Evolutionary conservation across 1,140 invertebrate genomes (phyloP).

Genomic region (Yoshiicerus persimilis): DNA sequence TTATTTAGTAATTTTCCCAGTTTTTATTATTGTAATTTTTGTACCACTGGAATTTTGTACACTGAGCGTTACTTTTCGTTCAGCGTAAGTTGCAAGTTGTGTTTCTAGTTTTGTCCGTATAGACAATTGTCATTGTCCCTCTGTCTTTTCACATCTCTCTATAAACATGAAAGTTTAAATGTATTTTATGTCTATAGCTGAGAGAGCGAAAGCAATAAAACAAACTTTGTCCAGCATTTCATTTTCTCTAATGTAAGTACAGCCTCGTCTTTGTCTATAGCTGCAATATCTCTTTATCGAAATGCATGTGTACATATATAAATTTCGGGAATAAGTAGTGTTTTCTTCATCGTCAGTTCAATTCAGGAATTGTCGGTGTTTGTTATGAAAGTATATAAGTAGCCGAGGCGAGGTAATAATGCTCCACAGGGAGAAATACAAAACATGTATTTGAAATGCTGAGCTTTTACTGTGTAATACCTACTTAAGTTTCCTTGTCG

Average conservation of each 20-base stretch:
- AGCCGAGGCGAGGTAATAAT: neutral
- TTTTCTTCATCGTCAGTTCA: neutral
- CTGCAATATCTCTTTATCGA: no score
- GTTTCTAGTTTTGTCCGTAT: neutral
- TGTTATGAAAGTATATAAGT: neutral
- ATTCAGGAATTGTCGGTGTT: neutral
- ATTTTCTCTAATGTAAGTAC: neutral
- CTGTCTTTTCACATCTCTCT: neutral
- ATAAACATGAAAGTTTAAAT: neutral
- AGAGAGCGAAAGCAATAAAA: conserved; percentile 7
- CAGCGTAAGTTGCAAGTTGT: neutral
- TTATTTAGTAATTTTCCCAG: no score
- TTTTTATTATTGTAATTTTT: no score
- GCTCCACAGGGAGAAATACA: neutral
- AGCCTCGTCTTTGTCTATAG: no score
- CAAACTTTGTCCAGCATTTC: conserved; percentile 34
- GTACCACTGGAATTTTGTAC: neutral
- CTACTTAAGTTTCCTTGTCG: neutral
- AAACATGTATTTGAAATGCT: neutral
- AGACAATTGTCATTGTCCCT: neutral
- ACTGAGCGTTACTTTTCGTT: neutral
- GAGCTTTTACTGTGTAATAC: neutral
- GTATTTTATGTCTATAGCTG: neutral
- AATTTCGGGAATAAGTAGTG: neutral
- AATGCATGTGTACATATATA: no score